Base-by-base conservation (phyloP, 2,113 vertebrate species). In the Oncorhynchus clarkii region DNA sequence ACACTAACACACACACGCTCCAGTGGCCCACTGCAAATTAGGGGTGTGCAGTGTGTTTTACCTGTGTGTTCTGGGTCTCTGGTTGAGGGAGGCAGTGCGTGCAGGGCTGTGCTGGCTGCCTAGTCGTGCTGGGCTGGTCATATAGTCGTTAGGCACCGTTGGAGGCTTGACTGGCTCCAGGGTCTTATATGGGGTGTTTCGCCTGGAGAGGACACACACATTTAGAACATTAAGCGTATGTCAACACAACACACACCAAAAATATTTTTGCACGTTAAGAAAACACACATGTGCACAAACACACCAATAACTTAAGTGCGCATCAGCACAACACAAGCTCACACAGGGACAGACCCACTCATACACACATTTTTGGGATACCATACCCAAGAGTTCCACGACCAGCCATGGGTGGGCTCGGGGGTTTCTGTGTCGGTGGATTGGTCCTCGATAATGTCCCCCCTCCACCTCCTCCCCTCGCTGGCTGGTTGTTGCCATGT, bases 11-110 rank as follows among this genome's bases (percentile, higher is more conserved):
- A 60, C 20, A 22, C 71, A n/a, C 27, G 1, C 13, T 13, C 8
- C 3, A 9, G 29, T 22, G 71, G 11, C 16, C 29, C 34, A n/a
- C 29, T 64, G 29, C n/a, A 62, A 39, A 20, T 22, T 4, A 4
- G 6, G 31, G 2, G 20, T 49, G 59, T 31, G 54, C 16, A 45
- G 49, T 54, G 49, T 59, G 71, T 49, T 39, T 48, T 95, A 99
- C 97, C 97, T 99, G 94, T 99, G 97, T 57, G 97, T 99, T 91
- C 97, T 95, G 73, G 95, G 96, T 91, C 97, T 96, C 93, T 99
- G 98, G 91, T 93, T 99, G 91, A 99, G 95, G 3, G 96, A 97
- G n/a, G 97, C 97, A 0, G 96, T 99, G 91, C 97, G 96, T 78
- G 95, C 96, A 0, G 97, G 98, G 87, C 98, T 99, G 86, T 98